A percentile compares a stretch with the other conserved stretches of the same genome.
Conservation (phyloP, 2,888 invertebrate species). For the Caenorhabditis wallacei region DNA sequence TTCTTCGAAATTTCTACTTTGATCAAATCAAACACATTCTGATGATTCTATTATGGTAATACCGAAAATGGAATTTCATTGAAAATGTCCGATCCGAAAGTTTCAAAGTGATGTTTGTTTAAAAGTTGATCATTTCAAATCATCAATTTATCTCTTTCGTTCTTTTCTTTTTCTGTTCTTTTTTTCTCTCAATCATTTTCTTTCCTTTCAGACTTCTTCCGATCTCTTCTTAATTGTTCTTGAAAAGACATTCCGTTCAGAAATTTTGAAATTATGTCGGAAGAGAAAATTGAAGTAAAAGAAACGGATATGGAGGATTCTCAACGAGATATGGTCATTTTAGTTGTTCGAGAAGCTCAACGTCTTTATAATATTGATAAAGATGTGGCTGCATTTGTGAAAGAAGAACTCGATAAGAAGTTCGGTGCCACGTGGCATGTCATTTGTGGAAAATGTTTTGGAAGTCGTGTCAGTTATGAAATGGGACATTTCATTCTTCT, state of each 20-base stretch:
- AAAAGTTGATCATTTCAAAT: too few relatives aligned
- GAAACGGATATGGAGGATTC: conserved; percentile 73
- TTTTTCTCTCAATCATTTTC: too few relatives aligned
- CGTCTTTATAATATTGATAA: conserved; percentile 72
- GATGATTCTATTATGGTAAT: too few relatives aligned
- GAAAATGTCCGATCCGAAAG: too few relatives aligned
- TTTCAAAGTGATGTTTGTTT: too few relatives aligned
- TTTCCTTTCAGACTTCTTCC: neutral
- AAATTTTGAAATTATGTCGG: conserved; percentile 38
- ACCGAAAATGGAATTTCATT: too few relatives aligned
- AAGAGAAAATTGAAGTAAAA: conserved; percentile 71
- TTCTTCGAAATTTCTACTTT: too few relatives aligned
- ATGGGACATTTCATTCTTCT: conserved; percentile 74
- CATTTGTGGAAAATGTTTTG: conserved; percentile 73
- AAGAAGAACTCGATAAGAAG: conserved; percentile 73
- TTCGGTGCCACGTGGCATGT: conserved; percentile 74
- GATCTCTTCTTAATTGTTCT: conserved; percentile 12
- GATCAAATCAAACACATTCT: too few relatives aligned
- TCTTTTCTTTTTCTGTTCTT: neutral
- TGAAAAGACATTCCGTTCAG: conserved; percentile 24
- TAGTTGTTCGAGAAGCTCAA: conserved; percentile 68
- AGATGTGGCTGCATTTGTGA: conserved; percentile 74
- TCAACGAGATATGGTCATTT: conserved; percentile 63
- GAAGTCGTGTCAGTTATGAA: conserved; percentile 73
- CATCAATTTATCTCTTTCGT: neutral